phyloP scores from a whole-genome alignment of 2,797 vertebrate genomes.

The Bovichtus variegatus region DNA sequence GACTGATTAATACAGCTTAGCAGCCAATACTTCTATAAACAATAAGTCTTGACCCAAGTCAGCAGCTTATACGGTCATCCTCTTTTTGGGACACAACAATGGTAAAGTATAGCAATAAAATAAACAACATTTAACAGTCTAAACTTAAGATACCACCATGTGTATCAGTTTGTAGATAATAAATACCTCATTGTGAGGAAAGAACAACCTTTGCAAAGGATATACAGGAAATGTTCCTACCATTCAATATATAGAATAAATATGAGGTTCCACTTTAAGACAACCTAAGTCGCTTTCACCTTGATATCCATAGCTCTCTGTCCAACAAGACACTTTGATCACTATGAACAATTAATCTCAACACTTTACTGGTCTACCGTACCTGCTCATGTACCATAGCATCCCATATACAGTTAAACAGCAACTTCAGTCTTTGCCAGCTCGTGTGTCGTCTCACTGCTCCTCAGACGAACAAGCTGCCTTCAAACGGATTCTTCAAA shows the following conservation, averaged over 20 bases:
- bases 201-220: slow-evolving; percentile 81
- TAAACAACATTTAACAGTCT: slow-evolving; percentile 50
- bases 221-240: slow-evolving; percentile 77
- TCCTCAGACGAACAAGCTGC: slow-evolving; percentile 7
- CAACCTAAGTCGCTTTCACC: slow-evolving; percentile 54
- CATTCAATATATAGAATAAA: slow-evolving; percentile 72
- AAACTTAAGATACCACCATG: slow-evolving; percentile 65
- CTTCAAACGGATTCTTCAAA: slow-evolving; percentile 83
- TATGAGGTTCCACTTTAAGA: slow-evolving; percentile 66
- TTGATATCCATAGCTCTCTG: slow-evolving; percentile 55
- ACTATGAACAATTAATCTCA: slow-evolving; percentile 61
- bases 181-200: slow-evolving; percentile 89
- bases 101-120: slow-evolving; percentile 51
- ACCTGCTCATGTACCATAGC: not conserved
- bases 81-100: slow-evolving; percentile 63
- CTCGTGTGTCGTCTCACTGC: not conserved
- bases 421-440: slow-evolving; percentile 25
- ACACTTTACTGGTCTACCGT: slow-evolving; percentile 44
- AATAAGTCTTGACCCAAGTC: slow-evolving; percentile 45
- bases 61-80: slow-evolving; percentile 74
- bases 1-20: slow-evolving; percentile 24
- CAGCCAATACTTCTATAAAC: slow-evolving; percentile 46
- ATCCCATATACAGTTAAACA: slow-evolving; percentile 45
- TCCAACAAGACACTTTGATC: slow-evolving; percentile 67
- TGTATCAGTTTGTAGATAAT: slow-evolving; percentile 78